Evolutionary conservation across 2,797 vertebrate species (phyloP).

Genomic region (Sebastes itinus): DNA sequence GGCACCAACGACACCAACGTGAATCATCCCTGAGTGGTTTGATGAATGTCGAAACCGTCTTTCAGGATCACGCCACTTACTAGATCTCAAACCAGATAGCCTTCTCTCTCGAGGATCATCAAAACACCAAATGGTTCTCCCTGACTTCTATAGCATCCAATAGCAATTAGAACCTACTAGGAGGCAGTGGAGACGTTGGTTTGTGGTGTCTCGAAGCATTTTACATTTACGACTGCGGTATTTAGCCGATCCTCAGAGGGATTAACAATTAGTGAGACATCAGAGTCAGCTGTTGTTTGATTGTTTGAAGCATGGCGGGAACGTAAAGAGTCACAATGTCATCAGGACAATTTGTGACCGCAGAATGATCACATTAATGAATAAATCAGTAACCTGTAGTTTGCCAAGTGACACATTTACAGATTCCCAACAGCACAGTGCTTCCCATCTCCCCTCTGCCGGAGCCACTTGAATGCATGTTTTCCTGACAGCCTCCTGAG

Average conservation of each 20-base stretch:
- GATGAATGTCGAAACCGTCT: conserved; percentile 39
- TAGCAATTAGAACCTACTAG: conserved; percentile 36
- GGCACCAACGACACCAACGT: conserved; percentile 26
- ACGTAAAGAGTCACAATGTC: conserved; percentile 1
- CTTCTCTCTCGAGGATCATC: conserved; percentile 42
- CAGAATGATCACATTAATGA: conserved; percentile 29
- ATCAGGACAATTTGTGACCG: conserved; percentile 17
- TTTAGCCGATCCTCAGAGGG: conserved; percentile 15
- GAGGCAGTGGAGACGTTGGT: conserved; percentile 21
- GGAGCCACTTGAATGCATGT: conserved; percentile 41
- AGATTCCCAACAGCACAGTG: conserved; percentile 26
- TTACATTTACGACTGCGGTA: conserved; percentile 46
- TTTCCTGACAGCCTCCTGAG: conserved; percentile 50
- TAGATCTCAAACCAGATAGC: conserved; percentile 49
- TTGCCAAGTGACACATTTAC: conserved; percentile 40
- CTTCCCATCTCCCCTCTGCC: conserved; percentile 1
- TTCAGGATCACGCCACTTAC: conserved; percentile 38
- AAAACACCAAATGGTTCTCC: conserved; percentile 41
- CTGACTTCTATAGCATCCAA: neutral
- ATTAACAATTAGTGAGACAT: conserved; percentile 18
- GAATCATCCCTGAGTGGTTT: conserved; percentile 38
- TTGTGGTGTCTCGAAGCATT: conserved; percentile 44
- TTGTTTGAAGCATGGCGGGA: neutral
- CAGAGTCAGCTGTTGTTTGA: conserved; percentile 18
- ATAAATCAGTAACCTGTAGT: conserved; percentile 36